Conservation (phyloP, 2,888 invertebrate genomes). For the Euzophera pinguis region DNA sequence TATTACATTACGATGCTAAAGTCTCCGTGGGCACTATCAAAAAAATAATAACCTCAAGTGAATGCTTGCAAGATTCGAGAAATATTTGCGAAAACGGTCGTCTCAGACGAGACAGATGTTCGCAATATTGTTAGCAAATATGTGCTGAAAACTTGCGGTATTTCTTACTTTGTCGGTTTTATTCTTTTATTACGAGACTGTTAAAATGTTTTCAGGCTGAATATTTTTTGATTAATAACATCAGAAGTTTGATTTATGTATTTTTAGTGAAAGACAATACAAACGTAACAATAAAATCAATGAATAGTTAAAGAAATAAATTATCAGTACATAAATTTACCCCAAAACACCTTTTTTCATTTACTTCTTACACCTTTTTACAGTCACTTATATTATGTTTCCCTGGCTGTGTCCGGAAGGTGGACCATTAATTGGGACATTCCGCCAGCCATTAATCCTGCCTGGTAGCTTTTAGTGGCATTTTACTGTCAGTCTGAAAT, state of each 20-base stretch:
- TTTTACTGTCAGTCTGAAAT: conserved; percentile 7
- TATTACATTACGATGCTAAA: no score
- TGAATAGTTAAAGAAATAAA: no score
- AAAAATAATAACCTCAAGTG: background rate
- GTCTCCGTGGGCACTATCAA: background rate
- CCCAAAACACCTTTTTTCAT: no score
- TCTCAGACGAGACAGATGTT: background rate
- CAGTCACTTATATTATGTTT: no score
- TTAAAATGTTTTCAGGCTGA: background rate
- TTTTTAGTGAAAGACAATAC: no score
- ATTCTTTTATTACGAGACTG: background rate
- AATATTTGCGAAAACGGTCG: background rate
- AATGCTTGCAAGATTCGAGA: background rate
- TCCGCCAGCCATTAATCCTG: conserved; percentile 3
- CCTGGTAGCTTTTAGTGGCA: background rate
- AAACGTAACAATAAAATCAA: no score
- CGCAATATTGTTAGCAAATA: background rate
- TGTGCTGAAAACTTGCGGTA: background rate
- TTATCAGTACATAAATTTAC: no score
- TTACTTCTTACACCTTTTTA: no score
- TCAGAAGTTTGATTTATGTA: no score
- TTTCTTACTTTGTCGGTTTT: background rate
- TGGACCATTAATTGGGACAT: background rate
- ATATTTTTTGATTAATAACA: background rate
- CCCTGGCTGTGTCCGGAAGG: background rate